Base-by-base conservation (phyloP, 2,888 invertebrate species). In the Schrankia costaestrigalis region DNA sequence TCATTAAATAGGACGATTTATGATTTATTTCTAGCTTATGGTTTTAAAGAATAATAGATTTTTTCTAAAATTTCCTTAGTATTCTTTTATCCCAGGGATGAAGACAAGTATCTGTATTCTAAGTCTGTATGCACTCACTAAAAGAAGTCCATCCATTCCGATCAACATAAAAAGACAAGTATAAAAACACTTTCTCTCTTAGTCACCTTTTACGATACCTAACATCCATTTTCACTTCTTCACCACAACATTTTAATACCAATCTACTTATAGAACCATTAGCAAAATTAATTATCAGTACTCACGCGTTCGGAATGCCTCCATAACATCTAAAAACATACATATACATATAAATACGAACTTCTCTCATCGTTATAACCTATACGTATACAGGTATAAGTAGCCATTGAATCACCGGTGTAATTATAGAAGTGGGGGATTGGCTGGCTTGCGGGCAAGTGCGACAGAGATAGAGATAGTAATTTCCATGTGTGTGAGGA, bases 361-460 rank as follows among this genome's bases (percentile, higher is more conserved):
- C 70, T 78, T 78, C 78, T 78, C 78, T 78, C 78, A 73, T 81
- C 83, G 81, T 83, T 83, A 82, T 82, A 71, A 74, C 70, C 63
- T 73, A 70, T 77, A 80, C 71, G 71, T 67, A 69, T 78, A 84
- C 79, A 85, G 72, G 75, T 84, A 85, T 85, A 85, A 83, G 85
- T 82, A 83, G 86, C 84, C 82, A 87, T 87, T 87, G 87, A 87
- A 87, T 87, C 86, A 86, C 85, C 84, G 80, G 75, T 83, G 86
- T 87, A 87, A 87, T 87, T 87, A 87, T 87, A 87, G 85, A 87
- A 87, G 86, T 85, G 86, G 87, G 87, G 87, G 86, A 85, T 86
- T 85, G 86, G 85, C 83, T 86, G 84, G 78, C 85, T 78, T 83
- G 85, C 79, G 77, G 81, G 74, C 56, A 71, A 45, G 82, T 60